A percentile compares a stretch with the other conserved stretches of the same genome.
These are phyloP conservation scores for Ommatoiulus sabulosus DNA, from an alignment of 2,888 invertebrate species.

Conservation along the genomic window DNA sequence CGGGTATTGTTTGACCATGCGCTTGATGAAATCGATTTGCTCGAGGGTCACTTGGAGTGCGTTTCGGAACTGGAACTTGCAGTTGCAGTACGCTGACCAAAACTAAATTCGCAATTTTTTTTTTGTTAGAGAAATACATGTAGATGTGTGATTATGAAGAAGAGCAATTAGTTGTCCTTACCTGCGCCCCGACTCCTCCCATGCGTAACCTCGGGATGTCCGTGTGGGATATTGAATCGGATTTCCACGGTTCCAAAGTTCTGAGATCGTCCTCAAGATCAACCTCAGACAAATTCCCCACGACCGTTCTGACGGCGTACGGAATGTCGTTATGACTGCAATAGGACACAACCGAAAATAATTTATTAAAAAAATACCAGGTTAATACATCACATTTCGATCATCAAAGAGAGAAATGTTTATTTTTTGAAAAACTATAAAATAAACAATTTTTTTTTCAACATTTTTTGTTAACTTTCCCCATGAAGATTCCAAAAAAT, in stretches of 20 bases:
- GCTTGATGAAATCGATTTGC: slow-evolving; percentile 86
- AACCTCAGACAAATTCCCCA: slow-evolving; percentile 89
- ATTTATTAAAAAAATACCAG: no score
- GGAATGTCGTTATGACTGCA: slow-evolving; percentile 85
- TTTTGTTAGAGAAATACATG: background rate
- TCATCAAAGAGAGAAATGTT: no score
- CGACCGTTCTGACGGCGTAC: slow-evolving; percentile 90
- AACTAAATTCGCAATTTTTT: slow-evolving; percentile 74
- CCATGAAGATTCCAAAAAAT: no score
- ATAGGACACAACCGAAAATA: background rate
- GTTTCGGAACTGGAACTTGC: slow-evolving; percentile 84
- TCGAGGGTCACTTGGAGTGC: slow-evolving; percentile 86
- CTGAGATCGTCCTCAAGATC: slow-evolving; percentile 79
- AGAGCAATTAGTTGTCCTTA: slow-evolving; percentile 64
- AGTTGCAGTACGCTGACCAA: slow-evolving; percentile 88
- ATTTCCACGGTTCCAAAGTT: slow-evolving; percentile 84
- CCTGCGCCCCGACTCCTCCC: slow-evolving; percentile 89
- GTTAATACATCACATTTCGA: no score
- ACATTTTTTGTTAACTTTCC: no score
- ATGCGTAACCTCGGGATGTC: slow-evolving; percentile 85
- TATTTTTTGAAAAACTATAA: no score
- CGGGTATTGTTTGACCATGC: slow-evolving; percentile 82
- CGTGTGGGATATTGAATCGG: slow-evolving; percentile 89
- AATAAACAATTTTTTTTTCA: background rate
- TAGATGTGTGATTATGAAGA: background rate